phyloP scores from a whole-genome alignment of 1,140 invertebrate species.

The Bombus consobrinus region DNA sequence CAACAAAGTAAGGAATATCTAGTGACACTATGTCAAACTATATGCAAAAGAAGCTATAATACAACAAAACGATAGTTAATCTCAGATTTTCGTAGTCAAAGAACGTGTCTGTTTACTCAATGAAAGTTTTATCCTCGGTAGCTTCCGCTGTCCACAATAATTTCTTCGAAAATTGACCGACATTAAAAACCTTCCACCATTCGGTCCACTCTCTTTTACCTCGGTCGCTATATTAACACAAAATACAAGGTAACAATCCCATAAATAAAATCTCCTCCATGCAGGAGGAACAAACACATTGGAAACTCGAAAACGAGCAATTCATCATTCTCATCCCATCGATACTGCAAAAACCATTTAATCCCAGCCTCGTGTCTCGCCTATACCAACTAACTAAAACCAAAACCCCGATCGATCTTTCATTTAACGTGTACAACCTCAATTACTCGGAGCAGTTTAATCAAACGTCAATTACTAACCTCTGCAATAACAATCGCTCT shows the following conservation, averaged over 20 bases:
- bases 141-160: background rate
- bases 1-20: background rate
- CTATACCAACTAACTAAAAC: background rate
- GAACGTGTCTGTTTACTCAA: background rate
- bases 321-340: background rate
- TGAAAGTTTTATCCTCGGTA: too few relatives aligned
- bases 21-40: background rate
- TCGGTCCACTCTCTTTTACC: background rate
- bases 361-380: background rate
- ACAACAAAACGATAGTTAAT: too few relatives aligned
- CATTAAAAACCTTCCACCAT: background rate
- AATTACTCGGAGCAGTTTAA: constrained; percentile 5
- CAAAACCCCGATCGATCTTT: constrained; percentile 23
- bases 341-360: constrained; percentile 5
- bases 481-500: constrained; percentile 8
- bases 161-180: background rate
- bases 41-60: background rate
- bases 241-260: background rate
- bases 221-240: background rate
- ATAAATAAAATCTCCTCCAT: background rate
- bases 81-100: background rate
- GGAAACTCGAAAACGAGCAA: background rate
- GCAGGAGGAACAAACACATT: background rate
- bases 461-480: constrained; percentile 23
- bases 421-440: constrained; percentile 2